These are phyloP conservation scores for Apoda limacodes DNA, from an alignment of 2,888 invertebrate genomes.

Conservation along the genomic window DNA sequence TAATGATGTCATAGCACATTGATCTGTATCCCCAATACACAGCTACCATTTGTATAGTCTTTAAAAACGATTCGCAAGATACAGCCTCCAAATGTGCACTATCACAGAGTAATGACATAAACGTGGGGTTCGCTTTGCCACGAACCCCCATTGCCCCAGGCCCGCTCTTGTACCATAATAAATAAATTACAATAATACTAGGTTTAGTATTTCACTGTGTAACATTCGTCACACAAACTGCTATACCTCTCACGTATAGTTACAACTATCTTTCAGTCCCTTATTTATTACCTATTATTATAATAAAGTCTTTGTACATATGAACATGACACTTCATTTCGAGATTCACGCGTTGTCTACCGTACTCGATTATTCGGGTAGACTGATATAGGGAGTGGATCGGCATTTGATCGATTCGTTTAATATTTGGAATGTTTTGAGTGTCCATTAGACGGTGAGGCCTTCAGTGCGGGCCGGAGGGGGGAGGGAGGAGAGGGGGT, in stretches of 20 bases:
- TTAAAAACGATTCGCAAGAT: slow-evolving; percentile 18
- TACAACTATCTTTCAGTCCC: slow-evolving; percentile 38
- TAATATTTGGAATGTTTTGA: slow-evolving; percentile 46
- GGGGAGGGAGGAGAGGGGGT: slow-evolving; percentile 69
- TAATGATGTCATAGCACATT: slow-evolving; percentile 64
- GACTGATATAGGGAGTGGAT: slow-evolving; percentile 12
- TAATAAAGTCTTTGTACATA: slow-evolving; percentile 57
- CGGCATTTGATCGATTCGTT: not conserved
- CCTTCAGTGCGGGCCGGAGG: slow-evolving; percentile 78
- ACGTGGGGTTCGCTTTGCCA: slow-evolving; percentile 49
- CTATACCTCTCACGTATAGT: slow-evolving; percentile 47
- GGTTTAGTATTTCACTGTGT: slow-evolving; percentile 58
- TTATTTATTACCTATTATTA: slow-evolving; percentile 34
- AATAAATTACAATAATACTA: slow-evolving; percentile 61
- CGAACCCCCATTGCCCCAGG: slow-evolving; percentile 65
- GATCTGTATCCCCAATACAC: slow-evolving; percentile 29
- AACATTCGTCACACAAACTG: slow-evolving; percentile 52
- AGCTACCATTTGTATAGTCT: not conserved
- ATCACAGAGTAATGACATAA: slow-evolving; percentile 69
- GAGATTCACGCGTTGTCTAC: not conserved
- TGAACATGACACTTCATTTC: slow-evolving; percentile 33
- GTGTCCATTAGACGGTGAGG: slow-evolving; percentile 73
- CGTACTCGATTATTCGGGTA: slow-evolving; percentile 2
- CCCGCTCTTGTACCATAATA: slow-evolving; percentile 56
- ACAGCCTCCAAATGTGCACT: slow-evolving; percentile 55